Base-by-base conservation (phyloP, 92 coral and sea anemone species). In the Epizoanthus illoricatus region DNA sequence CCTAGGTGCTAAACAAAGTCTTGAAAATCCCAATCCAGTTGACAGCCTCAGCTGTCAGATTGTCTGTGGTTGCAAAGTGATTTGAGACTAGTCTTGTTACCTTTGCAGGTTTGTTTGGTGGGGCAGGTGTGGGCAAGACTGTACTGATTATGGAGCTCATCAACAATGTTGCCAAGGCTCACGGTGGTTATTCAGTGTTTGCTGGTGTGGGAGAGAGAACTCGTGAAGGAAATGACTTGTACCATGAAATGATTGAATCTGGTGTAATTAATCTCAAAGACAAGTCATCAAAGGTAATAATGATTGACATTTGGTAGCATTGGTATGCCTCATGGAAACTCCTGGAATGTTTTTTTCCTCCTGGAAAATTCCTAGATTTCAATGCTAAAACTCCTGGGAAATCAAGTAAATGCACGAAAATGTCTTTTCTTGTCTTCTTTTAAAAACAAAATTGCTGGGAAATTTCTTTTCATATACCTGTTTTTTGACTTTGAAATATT, bases 121-220 rank as follows among this genome's bases (percentile, higher is more conserved):
- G 98, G 65, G 98, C 98, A 85, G 98, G 98, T 87, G 98, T 95
- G 36, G 98, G 98, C 60, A 95, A 95, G 73, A 95, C 98, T 89
- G 98, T 95, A 21, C 86, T 95, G 5, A 95, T 95, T 68, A 95
- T 95, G 98, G 98, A 95, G 59, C 81, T 95, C 80, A 95, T 95
- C 79, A 95, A 95, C 92, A 95, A 95, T 81, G 98, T 95, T 40
- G 98, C 98, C 64, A 95, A 95, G 87, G 98, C 98, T 69, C 98
- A 95, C 89, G 98, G 98, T 89, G 98, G 98, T 81, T 95, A 95
- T 84, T 95, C 98, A 8, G 98, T 95, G 88, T 95, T 95, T 93
- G 98, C 98, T 86, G 98, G 98, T 87, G 98, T 95, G 56, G 98
- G 98, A 40, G 98, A 95, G 84, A 88, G 98, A 88, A 95, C 98